Evolutionary conservation across 2,113 vertebrate genomes (phyloP).

Genomic region (Rhynchomys soricoides): DNA sequence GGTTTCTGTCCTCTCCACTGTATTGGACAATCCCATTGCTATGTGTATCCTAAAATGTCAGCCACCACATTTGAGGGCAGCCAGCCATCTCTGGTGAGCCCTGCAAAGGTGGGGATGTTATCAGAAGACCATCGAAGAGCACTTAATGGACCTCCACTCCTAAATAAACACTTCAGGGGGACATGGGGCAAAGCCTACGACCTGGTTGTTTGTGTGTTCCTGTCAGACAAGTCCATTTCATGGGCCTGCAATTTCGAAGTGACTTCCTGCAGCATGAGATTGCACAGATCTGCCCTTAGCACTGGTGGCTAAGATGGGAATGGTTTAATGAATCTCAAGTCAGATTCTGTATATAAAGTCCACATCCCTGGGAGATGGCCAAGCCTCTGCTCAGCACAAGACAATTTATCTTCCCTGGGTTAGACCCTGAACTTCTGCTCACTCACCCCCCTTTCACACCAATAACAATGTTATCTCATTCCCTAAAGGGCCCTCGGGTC

Average conservation of each 20-base stretch:
- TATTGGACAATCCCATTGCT: conserved; percentile 55
- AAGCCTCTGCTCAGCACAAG: neutral
- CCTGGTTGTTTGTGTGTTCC: conserved; percentile 78
- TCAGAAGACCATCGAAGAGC: conserved; percentile 79
- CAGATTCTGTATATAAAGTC: conserved; percentile 69
- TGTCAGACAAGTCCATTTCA: conserved; percentile 76
- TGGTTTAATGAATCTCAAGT: conserved; percentile 58
- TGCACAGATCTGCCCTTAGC: conserved; percentile 74
- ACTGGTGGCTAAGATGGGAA: conserved; percentile 38
- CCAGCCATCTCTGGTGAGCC: conserved; percentile 46
- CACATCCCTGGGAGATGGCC: conserved; percentile 1
- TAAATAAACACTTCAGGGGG: conserved; percentile 67
- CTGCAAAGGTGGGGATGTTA: conserved; percentile 70
- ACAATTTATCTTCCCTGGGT: conserved; percentile 68
- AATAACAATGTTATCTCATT: conserved; percentile 72
- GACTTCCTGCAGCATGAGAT: conserved; percentile 74
- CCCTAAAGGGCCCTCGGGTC: conserved; percentile 58
- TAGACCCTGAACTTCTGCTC: conserved; percentile 52
- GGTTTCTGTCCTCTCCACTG: conserved; percentile 56
- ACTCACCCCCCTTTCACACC: conserved; percentile 63
- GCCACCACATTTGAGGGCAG: conserved; percentile 73
- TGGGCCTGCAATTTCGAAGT: conserved; percentile 29
- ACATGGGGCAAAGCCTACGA: neutral
- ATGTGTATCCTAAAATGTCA: conserved; percentile 73
- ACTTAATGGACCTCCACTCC: conserved; percentile 79